Evolutionary conservation across 2,113 vertebrate species (phyloP), one percentile per base, ranked within the genome.

Genomic region (Crocuta crocuta): DNA sequence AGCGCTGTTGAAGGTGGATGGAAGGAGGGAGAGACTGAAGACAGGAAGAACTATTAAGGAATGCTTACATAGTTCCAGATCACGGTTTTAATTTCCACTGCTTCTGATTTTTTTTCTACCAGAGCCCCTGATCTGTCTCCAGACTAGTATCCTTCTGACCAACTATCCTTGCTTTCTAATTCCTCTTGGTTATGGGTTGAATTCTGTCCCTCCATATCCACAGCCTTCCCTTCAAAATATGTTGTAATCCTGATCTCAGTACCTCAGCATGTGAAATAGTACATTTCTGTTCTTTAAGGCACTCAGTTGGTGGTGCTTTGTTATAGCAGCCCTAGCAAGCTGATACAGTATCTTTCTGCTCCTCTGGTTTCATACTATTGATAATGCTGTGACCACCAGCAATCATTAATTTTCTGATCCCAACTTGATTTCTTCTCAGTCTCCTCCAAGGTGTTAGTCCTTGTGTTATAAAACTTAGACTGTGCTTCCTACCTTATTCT

Each of bases 351-450:
- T 89, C 21, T 88, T 90, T 91, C 55, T 76, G 65, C 31, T 87
- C 11, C 48, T 33, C 45, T 68, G 39, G 19, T 55, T 90, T 95
- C 68, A 92, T 63, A 68, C 1, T 9, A 61, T 50, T 78, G 35
- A 23, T 50, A 92, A 92, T 87, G 13, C 28, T 88, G 4, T 84
- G 26, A 63, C 43, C 26, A 28, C 5, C 5, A 94, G 45, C 26
- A 61, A 31, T 88, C 50, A 80, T 43, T 79, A 68, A 66, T 89
- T 94, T 83, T 87, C 21, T 95, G 55, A 83, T 73, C 1, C 17
- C 7, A 84, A 65, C 17, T 94, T 95, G 35, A 81, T 82, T 91
- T 92, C 58, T 91, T 55, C 63, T 71, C 39, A 58, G 0, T 87
- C 70, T 81, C 17, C 10, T 39, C 9, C 26, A 96, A 93, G 28